Conservation (phyloP, 2,113 vertebrate species). For the Marmota monax region DNA sequence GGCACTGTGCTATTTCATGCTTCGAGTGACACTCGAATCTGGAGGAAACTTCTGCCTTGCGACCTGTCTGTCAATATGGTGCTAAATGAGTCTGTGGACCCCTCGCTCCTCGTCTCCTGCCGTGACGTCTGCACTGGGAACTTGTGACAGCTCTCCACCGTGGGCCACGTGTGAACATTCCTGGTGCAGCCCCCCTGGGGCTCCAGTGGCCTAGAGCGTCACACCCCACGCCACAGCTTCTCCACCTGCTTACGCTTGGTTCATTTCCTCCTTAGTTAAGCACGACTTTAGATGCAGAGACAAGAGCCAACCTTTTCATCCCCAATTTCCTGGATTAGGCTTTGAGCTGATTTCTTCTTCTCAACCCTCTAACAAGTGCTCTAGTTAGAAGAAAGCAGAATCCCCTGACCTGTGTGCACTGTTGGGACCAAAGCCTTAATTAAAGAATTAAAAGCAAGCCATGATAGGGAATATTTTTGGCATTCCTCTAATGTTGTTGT, state of each 20-base stretch:
- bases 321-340: constrained; percentile 66
- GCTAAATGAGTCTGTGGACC: constrained; percentile 91
- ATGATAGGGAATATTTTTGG: constrained; percentile 80
- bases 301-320: constrained; percentile 46
- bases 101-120: constrained; percentile 84
- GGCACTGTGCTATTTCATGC: constrained; percentile 91
- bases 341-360: constrained; percentile 57
- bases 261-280: constrained; percentile 72
- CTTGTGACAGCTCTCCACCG: constrained; percentile 71
- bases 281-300: constrained; percentile 73
- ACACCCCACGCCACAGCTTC: constrained; percentile 47
- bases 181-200: constrained; percentile 40
- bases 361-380: constrained; percentile 66
- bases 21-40: constrained; percentile 88
- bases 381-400: constrained; percentile 70
- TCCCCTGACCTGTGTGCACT: constrained; percentile 81
- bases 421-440: constrained; percentile 84
- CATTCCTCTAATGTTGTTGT: constrained; percentile 83
- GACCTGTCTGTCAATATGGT: constrained; percentile 92
- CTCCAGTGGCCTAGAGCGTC: constrained; percentile 22
- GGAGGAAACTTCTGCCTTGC: constrained; percentile 88
- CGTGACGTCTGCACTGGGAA: constrained; percentile 84
- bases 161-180: constrained; percentile 62
- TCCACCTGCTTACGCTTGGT: constrained; percentile 80
- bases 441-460: constrained; percentile 77